These are phyloP conservation scores for Forpus xanthops DNA, from an alignment of 2,797 vertebrate genomes.

Conservation along the genomic window DNA sequence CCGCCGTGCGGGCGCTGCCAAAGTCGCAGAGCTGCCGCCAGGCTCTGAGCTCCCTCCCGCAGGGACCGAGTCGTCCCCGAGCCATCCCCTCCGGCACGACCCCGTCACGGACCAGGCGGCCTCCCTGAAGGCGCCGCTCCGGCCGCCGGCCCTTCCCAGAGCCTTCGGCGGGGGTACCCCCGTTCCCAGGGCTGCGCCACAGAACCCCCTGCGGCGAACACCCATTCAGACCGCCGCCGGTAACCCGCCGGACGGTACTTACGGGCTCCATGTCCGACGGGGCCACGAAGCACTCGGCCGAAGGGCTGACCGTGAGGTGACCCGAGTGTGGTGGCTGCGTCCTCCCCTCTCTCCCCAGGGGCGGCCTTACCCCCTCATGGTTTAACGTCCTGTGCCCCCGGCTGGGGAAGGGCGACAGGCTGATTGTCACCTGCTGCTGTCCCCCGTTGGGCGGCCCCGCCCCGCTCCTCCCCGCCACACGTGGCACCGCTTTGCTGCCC, in stretches of 20 bases:
- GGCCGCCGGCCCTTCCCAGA: background rate
- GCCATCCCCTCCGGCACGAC: background rate
- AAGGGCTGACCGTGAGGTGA: no score
- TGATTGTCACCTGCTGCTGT: background rate
- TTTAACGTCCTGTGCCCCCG: background rate
- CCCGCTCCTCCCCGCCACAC: background rate
- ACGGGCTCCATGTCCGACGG: background rate
- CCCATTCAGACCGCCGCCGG: background rate
- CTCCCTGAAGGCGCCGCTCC: fast-evolving
- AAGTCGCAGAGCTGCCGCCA: background rate
- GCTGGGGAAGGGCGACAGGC: background rate
- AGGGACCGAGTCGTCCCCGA: background rate
- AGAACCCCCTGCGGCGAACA: background rate
- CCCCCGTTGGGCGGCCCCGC: background rate
- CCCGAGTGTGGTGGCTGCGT: fast-evolving
- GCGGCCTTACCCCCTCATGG: no score
- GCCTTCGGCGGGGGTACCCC: fast-evolving
- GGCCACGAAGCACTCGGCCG: background rate
- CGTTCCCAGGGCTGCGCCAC: background rate
- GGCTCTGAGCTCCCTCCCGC: background rate
- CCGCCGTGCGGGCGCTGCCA: background rate
- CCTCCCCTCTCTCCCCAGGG: fast-evolving
- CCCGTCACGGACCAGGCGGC: fast-evolving
- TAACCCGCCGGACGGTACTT: background rate
- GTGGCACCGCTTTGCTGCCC: background rate